These are phyloP conservation scores for Drosophila pallidifrons DNA, from an alignment of 1,140 invertebrate genomes.

Conservation along the genomic window DNA sequence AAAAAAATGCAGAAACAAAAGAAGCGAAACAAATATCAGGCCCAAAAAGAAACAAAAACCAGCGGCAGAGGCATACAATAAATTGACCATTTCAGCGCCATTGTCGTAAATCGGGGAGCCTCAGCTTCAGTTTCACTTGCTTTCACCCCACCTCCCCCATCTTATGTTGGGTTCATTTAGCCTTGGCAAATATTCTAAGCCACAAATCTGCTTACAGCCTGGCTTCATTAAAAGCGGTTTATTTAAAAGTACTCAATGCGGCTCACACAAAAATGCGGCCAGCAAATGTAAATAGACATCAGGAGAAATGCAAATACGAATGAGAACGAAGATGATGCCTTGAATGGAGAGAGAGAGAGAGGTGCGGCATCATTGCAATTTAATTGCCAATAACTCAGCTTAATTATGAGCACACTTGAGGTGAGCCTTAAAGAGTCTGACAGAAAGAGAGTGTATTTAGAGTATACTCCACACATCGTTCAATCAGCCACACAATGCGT, in stretches of 20 bases:
- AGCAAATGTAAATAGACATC: conserved; percentile 34
- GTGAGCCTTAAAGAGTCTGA: neutral
- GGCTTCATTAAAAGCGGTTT: conserved; percentile 81
- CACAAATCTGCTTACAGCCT: conserved; percentile 79
- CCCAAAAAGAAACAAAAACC: conserved; percentile 27
- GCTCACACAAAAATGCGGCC: conserved; percentile 19
- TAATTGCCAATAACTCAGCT: conserved; percentile 42
- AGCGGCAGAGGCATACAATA: conserved; percentile 43
- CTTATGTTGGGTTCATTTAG: conserved; percentile 59
- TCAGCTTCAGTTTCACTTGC: conserved; percentile 8
- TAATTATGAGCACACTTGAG: conserved; percentile 37
- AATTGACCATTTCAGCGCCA: conserved; percentile 73
- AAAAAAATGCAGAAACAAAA: conserved; percentile 31
- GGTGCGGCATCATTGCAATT: conserved; percentile 16
- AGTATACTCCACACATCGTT: neutral
- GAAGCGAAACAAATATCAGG: neutral
- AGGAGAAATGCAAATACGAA: neutral
- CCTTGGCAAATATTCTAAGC: conserved; percentile 77
- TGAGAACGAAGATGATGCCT: neutral
- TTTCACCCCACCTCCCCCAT: neutral
- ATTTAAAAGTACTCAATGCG: conserved; percentile 62
- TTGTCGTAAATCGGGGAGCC: conserved; percentile 69
- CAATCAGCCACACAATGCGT: conserved; percentile 7
- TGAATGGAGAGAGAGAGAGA: neutral
- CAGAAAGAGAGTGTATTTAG: too few relatives aligned